phyloP scores from a whole-genome alignment of 2,113 vertebrate genomes.

The Lycaon pictus region DNA sequence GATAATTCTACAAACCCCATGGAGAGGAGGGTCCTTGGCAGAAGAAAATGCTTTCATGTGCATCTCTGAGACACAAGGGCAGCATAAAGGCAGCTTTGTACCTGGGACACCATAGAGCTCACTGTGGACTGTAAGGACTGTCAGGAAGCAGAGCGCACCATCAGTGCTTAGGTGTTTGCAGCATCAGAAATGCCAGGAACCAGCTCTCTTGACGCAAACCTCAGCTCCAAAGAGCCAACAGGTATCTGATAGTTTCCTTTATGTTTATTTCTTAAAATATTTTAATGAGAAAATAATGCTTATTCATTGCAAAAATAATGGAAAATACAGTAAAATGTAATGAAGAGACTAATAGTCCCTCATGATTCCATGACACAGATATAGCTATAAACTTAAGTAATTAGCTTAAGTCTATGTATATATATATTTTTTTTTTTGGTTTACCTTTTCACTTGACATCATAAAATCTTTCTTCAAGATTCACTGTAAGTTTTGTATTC shows the following conservation, averaged over 20 bases:
- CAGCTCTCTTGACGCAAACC: too few relatives aligned
- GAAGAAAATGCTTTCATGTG: background rate
- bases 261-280: background rate
- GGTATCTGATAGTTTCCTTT: background rate
- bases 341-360: background rate
- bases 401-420: background rate
- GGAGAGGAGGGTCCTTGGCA: background rate
- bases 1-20: background rate
- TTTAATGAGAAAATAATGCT: background rate
- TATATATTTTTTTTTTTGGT: background rate
- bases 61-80: background rate
- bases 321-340: background rate
- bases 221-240: too few relatives aligned
- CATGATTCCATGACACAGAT: background rate
- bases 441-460: background rate
- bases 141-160: fast-evolving
- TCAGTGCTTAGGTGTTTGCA: too few relatives aligned
- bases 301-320: background rate
- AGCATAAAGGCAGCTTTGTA: background rate
- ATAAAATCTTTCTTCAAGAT: background rate
- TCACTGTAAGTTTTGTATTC: background rate
- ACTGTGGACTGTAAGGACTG: fast-evolving
- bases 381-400: background rate
- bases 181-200: background rate
- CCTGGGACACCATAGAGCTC: too few relatives aligned